Percentiles rank a stretch among this genome's conserved stretches.
These are phyloP conservation scores for Chrysomallon squamiferum DNA, from an alignment of 1,140 invertebrate genomes.

Conservation along the genomic window DNA sequence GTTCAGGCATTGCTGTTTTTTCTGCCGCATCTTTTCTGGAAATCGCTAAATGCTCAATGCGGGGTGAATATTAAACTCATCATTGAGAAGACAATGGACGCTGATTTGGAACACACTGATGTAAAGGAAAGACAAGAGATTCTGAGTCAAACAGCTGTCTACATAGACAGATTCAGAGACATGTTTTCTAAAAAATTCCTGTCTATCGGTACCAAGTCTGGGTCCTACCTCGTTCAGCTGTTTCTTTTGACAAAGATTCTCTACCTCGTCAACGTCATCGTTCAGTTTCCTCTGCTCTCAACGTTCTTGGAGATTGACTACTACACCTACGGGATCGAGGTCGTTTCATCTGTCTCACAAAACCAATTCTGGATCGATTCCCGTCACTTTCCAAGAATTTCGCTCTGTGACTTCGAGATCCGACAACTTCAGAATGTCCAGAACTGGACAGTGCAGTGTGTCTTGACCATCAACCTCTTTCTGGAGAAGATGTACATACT, in stretches of 20 bases:
- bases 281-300: slow-evolving; percentile 48
- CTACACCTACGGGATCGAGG: background rate
- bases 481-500: slow-evolving; percentile 66
- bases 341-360: background rate
- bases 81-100: background rate
- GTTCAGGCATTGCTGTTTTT: background rate
- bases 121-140: background rate
- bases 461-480: slow-evolving; percentile 66
- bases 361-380: slow-evolving; percentile 8
- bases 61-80: background rate
- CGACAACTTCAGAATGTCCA: slow-evolving; percentile 59
- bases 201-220: slow-evolving; percentile 57
- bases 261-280: slow-evolving; percentile 43
- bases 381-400: slow-evolving; percentile 62
- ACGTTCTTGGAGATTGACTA: slow-evolving; percentile 29
- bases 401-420: slow-evolving; percentile 66
- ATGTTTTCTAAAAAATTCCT: slow-evolving; percentile 26
- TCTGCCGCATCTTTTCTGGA: background rate
- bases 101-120: background rate
- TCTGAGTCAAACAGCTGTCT: background rate
- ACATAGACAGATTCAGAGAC: background rate
- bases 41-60: too few relatives aligned
- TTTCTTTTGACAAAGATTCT: slow-evolving; percentile 54
- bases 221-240: slow-evolving; percentile 62
- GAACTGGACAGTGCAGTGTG: slow-evolving; percentile 62